Evolutionary conservation across 2,888 invertebrate genomes (phyloP).

Genomic region (Oeneis ivallda): DNA sequence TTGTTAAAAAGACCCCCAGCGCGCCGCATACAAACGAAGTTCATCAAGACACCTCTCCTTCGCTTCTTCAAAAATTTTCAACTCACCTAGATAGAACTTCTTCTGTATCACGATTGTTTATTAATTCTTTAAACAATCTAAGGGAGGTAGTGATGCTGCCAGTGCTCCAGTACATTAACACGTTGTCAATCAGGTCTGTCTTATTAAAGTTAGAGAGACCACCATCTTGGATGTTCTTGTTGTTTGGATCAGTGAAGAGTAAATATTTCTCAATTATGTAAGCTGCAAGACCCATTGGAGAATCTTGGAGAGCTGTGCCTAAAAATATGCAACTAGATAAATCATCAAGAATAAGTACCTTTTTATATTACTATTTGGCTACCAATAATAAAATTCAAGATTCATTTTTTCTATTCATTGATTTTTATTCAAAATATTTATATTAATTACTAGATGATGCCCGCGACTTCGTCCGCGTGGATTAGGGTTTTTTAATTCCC

Average conservation of each 20-base stretch:
- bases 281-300: slow-evolving; percentile 91
- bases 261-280: slow-evolving; percentile 94
- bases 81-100: slow-evolving; percentile 60
- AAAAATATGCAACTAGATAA: slow-evolving; percentile 44
- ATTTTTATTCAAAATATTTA: no score
- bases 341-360: background rate
- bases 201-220: slow-evolving; percentile 75
- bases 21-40: no score
- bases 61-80: background rate
- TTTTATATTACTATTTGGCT: no score
- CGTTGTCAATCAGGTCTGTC: slow-evolving; percentile 73
- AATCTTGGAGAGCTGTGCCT: slow-evolving; percentile 87
- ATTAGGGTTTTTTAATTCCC: no score
- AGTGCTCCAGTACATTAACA: slow-evolving; percentile 81
- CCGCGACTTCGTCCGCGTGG: no score
- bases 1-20: no score
- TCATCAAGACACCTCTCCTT: no score
- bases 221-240: slow-evolving; percentile 81
- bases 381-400: no score
- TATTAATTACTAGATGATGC: no score
- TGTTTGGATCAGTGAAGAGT: slow-evolving; percentile 83
- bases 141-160: slow-evolving; percentile 72
- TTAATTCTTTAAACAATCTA: slow-evolving; percentile 84
- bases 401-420: no score
- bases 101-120: slow-evolving; percentile 55